Conservation (phyloP, 2,797 vertebrate species). For the Amazona ochrocephala region DNA sequence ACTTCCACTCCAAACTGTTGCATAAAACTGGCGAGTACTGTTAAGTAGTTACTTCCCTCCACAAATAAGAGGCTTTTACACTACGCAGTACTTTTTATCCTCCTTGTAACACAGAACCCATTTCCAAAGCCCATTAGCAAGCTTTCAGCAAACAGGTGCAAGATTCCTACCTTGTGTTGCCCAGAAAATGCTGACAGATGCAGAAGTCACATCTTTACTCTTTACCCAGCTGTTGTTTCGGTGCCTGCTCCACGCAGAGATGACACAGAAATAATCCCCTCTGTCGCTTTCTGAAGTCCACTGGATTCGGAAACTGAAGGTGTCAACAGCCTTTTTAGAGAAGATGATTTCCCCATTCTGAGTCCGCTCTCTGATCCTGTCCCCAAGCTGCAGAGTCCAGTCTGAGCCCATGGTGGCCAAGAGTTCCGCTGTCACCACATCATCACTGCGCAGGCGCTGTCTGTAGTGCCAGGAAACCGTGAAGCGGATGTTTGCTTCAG, state of each 20-base stretch:
- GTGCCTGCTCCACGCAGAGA: constrained; percentile 79
- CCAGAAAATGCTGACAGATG: constrained; percentile 77
- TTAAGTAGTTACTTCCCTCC: not conserved
- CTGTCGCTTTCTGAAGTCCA: constrained; percentile 81
- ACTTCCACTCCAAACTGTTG: not conserved
- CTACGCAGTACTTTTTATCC: not conserved
- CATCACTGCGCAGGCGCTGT: constrained; percentile 35
- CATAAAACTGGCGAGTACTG: not conserved
- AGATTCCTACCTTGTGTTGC: constrained; percentile 78
- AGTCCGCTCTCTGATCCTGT: constrained; percentile 78
- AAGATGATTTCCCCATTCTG: constrained; percentile 83
- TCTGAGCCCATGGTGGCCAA: constrained; percentile 83
- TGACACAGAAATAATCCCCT: constrained; percentile 82
- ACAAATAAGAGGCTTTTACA: not conserved
- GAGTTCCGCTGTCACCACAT: constrained; percentile 58
- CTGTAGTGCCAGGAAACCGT: constrained; percentile 87
- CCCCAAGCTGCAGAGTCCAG: constrained; percentile 81
- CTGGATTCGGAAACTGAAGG: constrained; percentile 88
- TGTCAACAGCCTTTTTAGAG: constrained; percentile 76
- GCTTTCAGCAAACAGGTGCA: not conserved
- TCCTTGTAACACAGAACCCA: not conserved
- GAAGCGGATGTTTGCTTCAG: constrained; percentile 71
- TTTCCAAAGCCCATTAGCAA: not conserved
- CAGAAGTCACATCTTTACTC: constrained; percentile 77
- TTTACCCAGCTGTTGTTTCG: constrained; percentile 79